Percentiles rank a stretch among this genome's conserved stretches.
Conservation (phyloP, 2,888 invertebrate genomes). For the Diarsia dahlii region DNA sequence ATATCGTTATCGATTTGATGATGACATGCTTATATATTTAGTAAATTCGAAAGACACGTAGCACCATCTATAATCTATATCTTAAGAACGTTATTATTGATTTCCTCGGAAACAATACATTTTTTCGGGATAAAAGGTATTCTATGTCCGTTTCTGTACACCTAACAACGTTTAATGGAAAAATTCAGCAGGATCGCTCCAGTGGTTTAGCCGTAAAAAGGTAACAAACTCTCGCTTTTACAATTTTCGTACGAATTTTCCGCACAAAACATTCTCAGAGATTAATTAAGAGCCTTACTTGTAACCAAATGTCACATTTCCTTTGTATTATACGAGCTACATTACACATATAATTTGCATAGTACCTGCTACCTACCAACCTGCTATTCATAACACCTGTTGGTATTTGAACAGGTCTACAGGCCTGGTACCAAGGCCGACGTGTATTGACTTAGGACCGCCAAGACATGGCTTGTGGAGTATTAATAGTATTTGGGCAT, state of each 20-base stretch:
- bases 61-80: no score
- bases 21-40: no score
- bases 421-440: slow-evolving; percentile 44
- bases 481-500: slow-evolving; percentile 26
- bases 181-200: no score
- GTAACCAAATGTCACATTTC: slow-evolving; percentile 14
- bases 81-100: no score
- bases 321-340: not conserved
- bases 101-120: no score
- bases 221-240: not conserved
- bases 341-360: slow-evolving; percentile 45
- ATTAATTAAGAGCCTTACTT: not conserved
- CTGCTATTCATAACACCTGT: slow-evolving; percentile 48
- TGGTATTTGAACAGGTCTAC: slow-evolving; percentile 48
- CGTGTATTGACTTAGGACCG: slow-evolving; percentile 57
- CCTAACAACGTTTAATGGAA: no score
- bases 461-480: slow-evolving; percentile 16
- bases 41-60: no score
- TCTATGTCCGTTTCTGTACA: no score
- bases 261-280: not conserved
- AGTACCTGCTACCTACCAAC: slow-evolving; percentile 7
- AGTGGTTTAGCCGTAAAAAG: no score
- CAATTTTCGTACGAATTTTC: not conserved
- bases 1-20: no score
- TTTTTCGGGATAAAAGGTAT: no score